phyloP scores from a whole-genome alignment of 2,113 vertebrate species.

The Colius striatus region DNA sequence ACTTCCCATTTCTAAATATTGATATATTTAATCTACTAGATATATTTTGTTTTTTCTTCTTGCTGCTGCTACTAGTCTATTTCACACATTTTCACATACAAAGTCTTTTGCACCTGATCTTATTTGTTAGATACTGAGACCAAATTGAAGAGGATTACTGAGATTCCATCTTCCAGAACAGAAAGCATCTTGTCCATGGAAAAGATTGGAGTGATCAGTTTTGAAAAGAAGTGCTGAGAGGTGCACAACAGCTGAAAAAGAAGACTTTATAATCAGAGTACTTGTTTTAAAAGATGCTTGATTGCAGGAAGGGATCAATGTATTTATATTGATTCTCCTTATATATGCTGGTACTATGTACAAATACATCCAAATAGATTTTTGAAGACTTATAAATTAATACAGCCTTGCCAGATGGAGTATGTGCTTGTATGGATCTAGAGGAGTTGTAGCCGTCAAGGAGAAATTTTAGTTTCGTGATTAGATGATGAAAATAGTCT shows the following conservation, averaged over 20 bases:
- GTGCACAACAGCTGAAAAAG: background rate
- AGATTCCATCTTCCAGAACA: background rate
- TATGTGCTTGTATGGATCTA: background rate
- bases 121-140: background rate
- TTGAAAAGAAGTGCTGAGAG: background rate
- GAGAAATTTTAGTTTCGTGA: background rate
- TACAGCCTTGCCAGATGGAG: background rate
- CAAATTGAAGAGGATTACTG: background rate
- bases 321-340: background rate
- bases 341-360: background rate
- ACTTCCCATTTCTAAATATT: background rate
- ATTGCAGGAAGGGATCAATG: background rate
- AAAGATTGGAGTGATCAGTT: background rate
- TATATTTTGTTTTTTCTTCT: background rate
- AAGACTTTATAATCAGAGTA: background rate
- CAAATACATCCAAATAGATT: background rate
- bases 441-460: background rate
- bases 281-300: background rate
- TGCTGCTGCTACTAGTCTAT: accelerated
- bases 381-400: background rate
- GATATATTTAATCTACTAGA: background rate
- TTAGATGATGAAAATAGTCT: background rate
- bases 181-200: background rate
- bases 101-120: background rate
- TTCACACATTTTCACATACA: background rate